These are phyloP conservation scores for Schizaphis graminum DNA, from an alignment of 2,888 invertebrate genomes.

Conservation along the genomic window DNA sequence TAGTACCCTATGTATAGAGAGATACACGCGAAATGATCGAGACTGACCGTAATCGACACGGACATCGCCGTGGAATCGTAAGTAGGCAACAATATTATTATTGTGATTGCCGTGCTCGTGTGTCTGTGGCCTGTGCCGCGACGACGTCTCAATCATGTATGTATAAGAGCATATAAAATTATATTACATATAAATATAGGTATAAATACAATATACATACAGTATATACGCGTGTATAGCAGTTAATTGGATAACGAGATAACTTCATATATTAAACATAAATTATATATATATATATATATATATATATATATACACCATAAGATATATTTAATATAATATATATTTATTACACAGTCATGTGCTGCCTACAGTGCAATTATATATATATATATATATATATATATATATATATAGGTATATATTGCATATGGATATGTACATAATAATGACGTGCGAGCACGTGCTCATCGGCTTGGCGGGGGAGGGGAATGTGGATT, in stretches of 20 bases:
- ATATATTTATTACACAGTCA: neutral
- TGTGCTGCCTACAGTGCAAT: neutral
- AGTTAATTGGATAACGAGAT: slow-evolving; percentile 9
- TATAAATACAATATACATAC: neutral
- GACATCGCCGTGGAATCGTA: slow-evolving; percentile 23
- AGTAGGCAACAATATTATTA: slow-evolving; percentile 19
- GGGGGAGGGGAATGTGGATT: neutral
- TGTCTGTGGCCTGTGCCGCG: neutral
- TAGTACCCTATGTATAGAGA: neutral
- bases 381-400: neutral
- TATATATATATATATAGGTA: neutral
- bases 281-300: neutral
- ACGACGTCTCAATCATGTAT: neutral
- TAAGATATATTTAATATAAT: neutral
- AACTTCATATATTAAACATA: neutral
- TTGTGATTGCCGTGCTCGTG: neutral
- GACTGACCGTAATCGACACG: slow-evolving; percentile 32
- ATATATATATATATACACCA: no score
- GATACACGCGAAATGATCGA: neutral
- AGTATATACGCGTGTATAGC: neutral
- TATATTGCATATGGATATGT: neutral
- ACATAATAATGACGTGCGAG: neutral
- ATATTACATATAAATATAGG: neutral
- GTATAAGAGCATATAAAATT: neutral
- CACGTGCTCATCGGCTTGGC: neutral